Base-by-base conservation (phyloP, 1,140 invertebrate species). In the Sycophila sp. region DNA sequence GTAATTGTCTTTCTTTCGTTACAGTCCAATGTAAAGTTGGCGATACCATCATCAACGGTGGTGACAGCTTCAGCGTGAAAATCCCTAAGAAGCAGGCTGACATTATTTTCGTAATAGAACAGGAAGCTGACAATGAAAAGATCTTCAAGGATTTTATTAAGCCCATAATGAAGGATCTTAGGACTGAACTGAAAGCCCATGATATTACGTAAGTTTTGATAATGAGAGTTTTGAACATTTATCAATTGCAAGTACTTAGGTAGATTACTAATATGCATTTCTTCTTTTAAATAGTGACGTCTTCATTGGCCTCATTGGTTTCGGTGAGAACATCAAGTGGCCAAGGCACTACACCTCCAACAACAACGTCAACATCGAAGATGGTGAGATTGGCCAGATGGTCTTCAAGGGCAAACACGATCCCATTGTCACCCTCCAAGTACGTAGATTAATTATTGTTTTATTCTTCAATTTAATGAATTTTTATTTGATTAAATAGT, bases 21-120 rank as follows among this genome's bases (percentile, higher is more conserved):
- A 11, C 74, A 89, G 88, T 77, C 3, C 85, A 86, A 63, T 94
- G 93, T 79, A 86, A 83, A 28, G 87, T 89, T 24, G 87, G 88
- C 0, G 83, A 86, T 10, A 78, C 88, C 69, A 82, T 86, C 17
- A 76, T 88, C 19, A 76, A 87, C 0, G 59, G 90, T 15, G 90
- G 89, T 5, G 89, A 92, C 30, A 84, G 80, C 22, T 92, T 92
- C 77, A 89, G 88, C 45, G 85, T 93, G 0, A 92, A 91, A 76
- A 78, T 89, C 26, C 92, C 92, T 1, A 87, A 87, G 45, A 92
- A 91, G 65, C 86, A 92, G 72, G 93, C 92, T 8, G 93, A 94
- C 75, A 86, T 94, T 69, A 82, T 94, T 5, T 84, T 94, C 36
- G 86, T 92, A 6, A 86, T 94, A n/a, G 92, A 94, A 82, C 90